These are phyloP conservation scores for Calephelis perditalis DNA, from an alignment of 2,888 invertebrate species.

Conservation along the genomic window DNA sequence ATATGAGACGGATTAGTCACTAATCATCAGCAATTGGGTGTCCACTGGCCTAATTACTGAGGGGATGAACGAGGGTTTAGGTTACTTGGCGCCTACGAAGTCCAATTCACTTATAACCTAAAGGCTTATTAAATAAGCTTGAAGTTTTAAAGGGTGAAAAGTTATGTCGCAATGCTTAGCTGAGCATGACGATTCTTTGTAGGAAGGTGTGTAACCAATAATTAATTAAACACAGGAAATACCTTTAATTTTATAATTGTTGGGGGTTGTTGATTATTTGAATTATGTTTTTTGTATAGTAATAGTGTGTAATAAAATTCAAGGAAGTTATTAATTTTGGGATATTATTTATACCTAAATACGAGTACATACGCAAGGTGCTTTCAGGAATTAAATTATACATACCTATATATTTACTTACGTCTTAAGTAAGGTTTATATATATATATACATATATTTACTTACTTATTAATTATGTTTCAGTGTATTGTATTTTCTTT, in stretches of 20 bases:
- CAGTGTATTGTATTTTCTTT: too few relatives aligned
- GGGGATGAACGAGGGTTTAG: constrained; percentile 7
- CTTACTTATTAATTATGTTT: too few relatives aligned
- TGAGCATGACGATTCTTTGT: background rate
- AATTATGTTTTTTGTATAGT: too few relatives aligned
- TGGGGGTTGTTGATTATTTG: too few relatives aligned
- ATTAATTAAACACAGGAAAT: constrained; percentile 1
- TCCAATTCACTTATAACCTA: background rate
- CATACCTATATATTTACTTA: too few relatives aligned
- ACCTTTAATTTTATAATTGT: background rate
- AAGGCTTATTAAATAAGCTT: background rate
- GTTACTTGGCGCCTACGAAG: background rate
- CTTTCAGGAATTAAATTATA: too few relatives aligned
- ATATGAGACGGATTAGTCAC: constrained; percentile 75
- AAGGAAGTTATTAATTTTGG: too few relatives aligned
- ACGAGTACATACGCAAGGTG: too few relatives aligned
- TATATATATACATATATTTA: too few relatives aligned
- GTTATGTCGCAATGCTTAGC: background rate
- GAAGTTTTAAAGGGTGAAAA: background rate
- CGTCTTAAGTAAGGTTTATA: too few relatives aligned
- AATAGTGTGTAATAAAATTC: too few relatives aligned
- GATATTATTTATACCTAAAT: too few relatives aligned
- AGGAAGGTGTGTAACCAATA: background rate
- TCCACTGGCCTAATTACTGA: constrained; percentile 18
- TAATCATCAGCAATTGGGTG: constrained; percentile 75